A percentile compares a stretch with the other conserved stretches of the same genome.
Conservation (phyloP, 2,888 invertebrate genomes). For the Zygogramma bicolorata region DNA sequence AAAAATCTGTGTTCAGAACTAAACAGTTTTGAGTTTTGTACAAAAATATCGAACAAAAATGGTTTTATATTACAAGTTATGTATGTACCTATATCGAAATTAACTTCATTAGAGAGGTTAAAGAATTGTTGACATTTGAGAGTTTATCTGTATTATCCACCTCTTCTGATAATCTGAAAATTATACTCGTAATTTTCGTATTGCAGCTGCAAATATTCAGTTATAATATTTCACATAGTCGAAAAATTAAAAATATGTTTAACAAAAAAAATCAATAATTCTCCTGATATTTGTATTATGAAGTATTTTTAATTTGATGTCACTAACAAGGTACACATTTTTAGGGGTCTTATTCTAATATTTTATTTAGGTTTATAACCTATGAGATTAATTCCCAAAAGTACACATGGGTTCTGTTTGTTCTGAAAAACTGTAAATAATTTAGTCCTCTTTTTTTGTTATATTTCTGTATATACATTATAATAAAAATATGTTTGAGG, state of each 20-base stretch:
- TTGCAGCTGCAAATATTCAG: no score
- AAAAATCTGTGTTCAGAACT: no score
- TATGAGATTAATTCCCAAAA: background rate
- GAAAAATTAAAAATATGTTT: no score
- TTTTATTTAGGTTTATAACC: no score
- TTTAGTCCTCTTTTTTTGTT: background rate
- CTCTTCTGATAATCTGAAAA: background rate
- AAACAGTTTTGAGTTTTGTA: background rate
- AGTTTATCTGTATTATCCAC: background rate
- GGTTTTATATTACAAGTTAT: background rate
- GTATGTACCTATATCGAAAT: background rate
- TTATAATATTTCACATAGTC: no score
- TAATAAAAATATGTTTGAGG: no score
- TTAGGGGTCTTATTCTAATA: background rate
- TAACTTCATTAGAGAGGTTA: background rate
- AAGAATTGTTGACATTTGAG: slow-evolving; percentile 11
- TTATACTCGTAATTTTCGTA: no score
- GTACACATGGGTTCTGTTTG: background rate
- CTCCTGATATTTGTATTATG: no score
- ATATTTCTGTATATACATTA: background rate
- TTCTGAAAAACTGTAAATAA: background rate
- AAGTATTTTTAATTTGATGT: no score
- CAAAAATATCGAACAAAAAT: background rate
- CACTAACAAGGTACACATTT: background rate
- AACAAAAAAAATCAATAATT: no score